A percentile compares a stretch with the other conserved stretches of the same genome.
phyloP scores from a whole-genome alignment of 2,797 vertebrate genomes.

The Gallinago stenura region DNA sequence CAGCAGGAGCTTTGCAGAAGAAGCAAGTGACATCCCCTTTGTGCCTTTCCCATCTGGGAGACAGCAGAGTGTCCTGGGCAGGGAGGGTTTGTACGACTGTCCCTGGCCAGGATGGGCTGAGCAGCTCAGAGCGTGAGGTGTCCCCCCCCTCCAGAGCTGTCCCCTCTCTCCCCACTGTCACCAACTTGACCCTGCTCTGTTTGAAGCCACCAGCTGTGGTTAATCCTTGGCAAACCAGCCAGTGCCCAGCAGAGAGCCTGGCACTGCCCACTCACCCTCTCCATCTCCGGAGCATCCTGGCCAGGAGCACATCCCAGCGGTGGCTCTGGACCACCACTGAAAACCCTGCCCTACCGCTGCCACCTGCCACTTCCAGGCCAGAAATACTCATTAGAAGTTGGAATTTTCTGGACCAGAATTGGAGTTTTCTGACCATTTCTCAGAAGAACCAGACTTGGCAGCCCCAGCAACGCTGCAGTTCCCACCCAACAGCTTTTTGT shows the following conservation, averaged over 20 bases:
- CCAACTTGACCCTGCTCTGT: not conserved
- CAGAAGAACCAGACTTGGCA: not conserved
- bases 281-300: not conserved
- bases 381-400: not conserved
- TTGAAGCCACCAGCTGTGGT: not conserved
- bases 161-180: not conserved
- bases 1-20: not conserved
- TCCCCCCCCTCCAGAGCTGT: not conserved
- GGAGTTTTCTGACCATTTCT: not conserved
- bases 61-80: not conserved
- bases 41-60: not conserved
- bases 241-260: not conserved
- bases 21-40: not conserved
- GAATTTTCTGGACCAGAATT: not conserved
- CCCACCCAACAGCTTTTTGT: slow-evolving; percentile 25
- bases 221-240: not conserved
- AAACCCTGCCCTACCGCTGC: not conserved
- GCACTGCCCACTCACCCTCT: not conserved
- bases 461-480: not conserved
- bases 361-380: not conserved
- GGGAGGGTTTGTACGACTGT: not conserved
- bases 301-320: not conserved
- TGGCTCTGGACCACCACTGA: not conserved
- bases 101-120: not conserved
- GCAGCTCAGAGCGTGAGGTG: rapidly evolving